phyloP scores from a whole-genome alignment of 2,888 invertebrate genomes.

The Caenorhabditis becei region DNA sequence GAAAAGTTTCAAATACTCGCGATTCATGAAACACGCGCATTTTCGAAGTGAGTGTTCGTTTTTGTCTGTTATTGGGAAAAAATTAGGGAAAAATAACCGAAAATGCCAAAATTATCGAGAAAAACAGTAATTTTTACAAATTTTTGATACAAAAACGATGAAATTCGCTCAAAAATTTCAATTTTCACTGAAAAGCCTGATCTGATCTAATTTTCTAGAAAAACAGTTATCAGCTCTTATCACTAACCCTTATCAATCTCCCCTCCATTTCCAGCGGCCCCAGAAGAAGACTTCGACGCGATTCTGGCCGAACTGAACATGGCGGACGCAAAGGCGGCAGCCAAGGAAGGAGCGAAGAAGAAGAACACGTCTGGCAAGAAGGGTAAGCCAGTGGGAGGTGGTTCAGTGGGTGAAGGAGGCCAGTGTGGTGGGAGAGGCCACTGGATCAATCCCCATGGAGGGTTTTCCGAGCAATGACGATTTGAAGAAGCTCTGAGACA shows the following conservation, averaged over 20 bases:
- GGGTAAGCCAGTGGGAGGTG: conserved; percentile 32
- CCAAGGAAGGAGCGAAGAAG: conserved; percentile 72
- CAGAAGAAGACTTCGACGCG: conserved; percentile 78
- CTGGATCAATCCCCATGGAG: background rate
- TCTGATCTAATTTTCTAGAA: conserved; percentile 1
- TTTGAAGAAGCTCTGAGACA: conserved; percentile 38
- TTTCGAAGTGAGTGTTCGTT: conserved; percentile 19
- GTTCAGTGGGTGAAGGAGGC: background rate
- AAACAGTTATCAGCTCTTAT: background rate
- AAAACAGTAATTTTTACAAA: background rate
- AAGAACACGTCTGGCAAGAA: conserved; percentile 63
- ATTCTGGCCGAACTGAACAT: conserved; percentile 77
- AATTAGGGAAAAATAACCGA: background rate
- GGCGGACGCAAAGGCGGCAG: conserved; percentile 67
- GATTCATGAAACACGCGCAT: conserved; percentile 43
- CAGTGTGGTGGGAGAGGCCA: background rate
- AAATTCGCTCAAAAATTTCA: no score
- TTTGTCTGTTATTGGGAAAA: background rate
- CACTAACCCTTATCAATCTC: no score
- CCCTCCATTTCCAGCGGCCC: conserved; percentile 40
- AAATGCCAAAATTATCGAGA: conserved; percentile 1
- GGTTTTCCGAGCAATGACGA: conserved; percentile 22
- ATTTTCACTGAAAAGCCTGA: no score
- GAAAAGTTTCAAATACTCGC: conserved; percentile 34
- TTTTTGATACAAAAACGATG: no score